Evolutionary conservation across 2,888 invertebrate species (phyloP).

Genomic region (Sympetrum striolatum): DNA sequence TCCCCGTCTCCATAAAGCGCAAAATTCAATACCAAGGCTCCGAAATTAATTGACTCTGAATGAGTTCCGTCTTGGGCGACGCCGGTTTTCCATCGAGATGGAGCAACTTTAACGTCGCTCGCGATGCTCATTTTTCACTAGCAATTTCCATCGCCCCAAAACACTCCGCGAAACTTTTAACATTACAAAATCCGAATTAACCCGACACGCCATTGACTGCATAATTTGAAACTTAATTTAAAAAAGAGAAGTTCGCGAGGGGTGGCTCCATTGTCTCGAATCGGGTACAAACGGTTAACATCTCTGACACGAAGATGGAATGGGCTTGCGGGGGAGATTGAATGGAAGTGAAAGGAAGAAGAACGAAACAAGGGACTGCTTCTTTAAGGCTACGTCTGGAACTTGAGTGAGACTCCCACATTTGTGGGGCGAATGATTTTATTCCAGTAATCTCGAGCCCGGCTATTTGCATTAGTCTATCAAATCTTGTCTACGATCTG

Average conservation of each 20-base stretch:
- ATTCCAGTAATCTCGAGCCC: too few species aligned
- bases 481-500: too few species aligned
- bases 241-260: constrained; percentile 4
- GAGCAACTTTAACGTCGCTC: not conserved
- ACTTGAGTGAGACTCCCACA: too few species aligned
- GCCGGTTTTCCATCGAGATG: constrained; percentile 15
- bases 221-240: constrained; percentile 39
- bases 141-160: not conserved
- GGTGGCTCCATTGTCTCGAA: constrained; percentile 24
- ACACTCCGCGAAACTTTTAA: constrained; percentile 4
- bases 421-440: too few species aligned
- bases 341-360: not conserved
- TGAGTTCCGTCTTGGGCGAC: not conserved
- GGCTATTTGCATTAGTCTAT: too few species aligned
- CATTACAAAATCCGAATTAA: constrained; percentile 36
- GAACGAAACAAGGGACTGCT: not conserved
- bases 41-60: constrained; percentile 23
- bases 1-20: not conserved
- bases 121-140: constrained; percentile 11
- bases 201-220: constrained; percentile 41
- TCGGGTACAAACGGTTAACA: constrained; percentile 40
- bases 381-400: too few species aligned
- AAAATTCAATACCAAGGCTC: constrained; percentile 9
- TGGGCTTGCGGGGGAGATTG: not conserved
- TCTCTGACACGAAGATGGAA: not conserved